Conservation (phyloP, 2,888 invertebrate genomes). For the Capitulum mitella region DNA sequence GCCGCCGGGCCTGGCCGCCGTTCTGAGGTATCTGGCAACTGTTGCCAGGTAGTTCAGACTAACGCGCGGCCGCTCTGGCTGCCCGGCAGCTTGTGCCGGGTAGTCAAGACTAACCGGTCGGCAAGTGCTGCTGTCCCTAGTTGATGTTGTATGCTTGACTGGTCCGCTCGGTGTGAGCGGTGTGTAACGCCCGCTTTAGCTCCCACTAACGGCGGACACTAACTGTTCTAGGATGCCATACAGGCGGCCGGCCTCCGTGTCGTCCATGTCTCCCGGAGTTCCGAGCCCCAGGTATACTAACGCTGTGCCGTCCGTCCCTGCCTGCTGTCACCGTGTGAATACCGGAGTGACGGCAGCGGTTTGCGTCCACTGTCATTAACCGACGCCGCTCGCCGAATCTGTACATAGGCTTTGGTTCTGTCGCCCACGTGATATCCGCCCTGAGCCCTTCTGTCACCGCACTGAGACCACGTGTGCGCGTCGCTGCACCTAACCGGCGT, state of each 20-base stretch:
- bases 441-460: neutral
- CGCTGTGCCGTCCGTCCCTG: too few relatives aligned
- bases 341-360: too few relatives aligned
- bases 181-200: neutral
- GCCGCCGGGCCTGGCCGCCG: neutral
- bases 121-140: too few relatives aligned
- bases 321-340: too few relatives aligned
- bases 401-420: neutral
- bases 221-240: slow-evolving; percentile 20
- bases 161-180: neutral
- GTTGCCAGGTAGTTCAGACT: neutral
- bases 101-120: neutral
- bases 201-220: neutral
- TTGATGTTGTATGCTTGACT: too few relatives aligned
- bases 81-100: too few relatives aligned
- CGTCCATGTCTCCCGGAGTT: neutral
- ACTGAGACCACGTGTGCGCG: too few relatives aligned
- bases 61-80: neutral
- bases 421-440: neutral
- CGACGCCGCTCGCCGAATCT: neutral
- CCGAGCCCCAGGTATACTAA: neutral
- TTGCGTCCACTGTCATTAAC: too few relatives aligned
- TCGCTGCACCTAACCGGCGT: neutral
- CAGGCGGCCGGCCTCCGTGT: slow-evolving; percentile 1
- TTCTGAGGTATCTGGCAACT: slow-evolving; percentile 5